phyloP scores from a whole-genome alignment of 1,140 invertebrate genomes.

The Zaprionus taronus region DNA sequence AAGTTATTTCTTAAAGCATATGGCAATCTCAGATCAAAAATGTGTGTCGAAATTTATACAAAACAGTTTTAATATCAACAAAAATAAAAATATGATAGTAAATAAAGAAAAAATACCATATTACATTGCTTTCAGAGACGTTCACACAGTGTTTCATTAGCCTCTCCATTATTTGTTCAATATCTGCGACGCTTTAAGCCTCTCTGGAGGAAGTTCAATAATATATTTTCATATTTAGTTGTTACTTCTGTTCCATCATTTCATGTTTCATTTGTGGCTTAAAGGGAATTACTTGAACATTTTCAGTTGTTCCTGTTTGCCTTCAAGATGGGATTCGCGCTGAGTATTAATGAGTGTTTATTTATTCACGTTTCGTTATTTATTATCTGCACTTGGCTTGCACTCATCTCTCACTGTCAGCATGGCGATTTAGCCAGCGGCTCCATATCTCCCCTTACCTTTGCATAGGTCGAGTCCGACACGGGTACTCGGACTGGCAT shows the following conservation, averaged over 20 bases:
- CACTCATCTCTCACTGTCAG: conserved; percentile 54
- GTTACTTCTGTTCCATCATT: background rate
- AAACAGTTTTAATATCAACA: no score
- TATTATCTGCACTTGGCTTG: conserved; percentile 10
- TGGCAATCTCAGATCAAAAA: no score
- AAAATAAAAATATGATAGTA: no score
- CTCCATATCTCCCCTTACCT: background rate
- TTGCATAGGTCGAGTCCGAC: background rate
- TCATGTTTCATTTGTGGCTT: background rate
- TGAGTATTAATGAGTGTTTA: conserved; percentile 15
- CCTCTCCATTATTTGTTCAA: background rate
- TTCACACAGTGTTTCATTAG: no score
- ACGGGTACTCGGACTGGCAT: background rate
- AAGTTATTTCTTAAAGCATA: background rate
- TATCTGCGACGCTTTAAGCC: background rate
- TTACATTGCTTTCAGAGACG: no score
- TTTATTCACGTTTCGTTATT: conserved; percentile 36
- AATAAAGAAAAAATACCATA: no score
- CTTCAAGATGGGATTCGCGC: conserved; percentile 12
- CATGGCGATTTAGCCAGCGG: conserved; percentile 13
- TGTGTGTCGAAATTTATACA: no score
- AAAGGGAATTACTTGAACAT: background rate
- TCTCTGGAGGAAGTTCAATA: background rate
- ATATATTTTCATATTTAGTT: conserved; percentile 6
- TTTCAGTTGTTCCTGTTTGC: background rate